phyloP scores from a whole-genome alignment of 2,888 invertebrate species.

The Microchrysa polita region DNA sequence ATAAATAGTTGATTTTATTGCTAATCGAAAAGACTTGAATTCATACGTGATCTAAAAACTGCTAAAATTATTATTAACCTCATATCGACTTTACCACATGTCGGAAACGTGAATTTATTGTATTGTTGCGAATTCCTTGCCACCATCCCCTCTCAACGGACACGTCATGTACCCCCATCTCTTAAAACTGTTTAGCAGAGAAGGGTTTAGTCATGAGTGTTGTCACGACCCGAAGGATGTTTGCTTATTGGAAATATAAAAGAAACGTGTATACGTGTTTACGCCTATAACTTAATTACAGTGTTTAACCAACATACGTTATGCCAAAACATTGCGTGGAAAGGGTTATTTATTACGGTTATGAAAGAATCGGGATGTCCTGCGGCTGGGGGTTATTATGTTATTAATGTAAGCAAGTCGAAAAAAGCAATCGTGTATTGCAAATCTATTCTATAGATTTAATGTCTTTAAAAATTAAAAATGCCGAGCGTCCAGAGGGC shows the following conservation, averaged over 20 bases:
- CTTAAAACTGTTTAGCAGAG: not conserved
- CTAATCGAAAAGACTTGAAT: slow-evolving; percentile 56
- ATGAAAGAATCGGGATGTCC: not conserved
- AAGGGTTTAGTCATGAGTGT: not conserved
- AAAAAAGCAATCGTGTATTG: no score
- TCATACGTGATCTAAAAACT: not conserved
- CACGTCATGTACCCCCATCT: slow-evolving; percentile 27
- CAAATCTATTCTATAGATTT: no score
- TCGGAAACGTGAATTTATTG: slow-evolving; percentile 4
- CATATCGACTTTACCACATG: slow-evolving; percentile 5
- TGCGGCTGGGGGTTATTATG: no score
- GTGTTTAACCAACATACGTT: slow-evolving; percentile 37
- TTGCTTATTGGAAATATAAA: not conserved
- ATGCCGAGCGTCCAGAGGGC: no score
- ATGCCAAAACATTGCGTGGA: slow-evolving; percentile 39
- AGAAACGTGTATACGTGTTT: slow-evolving; percentile 3
- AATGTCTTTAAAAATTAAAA: no score
- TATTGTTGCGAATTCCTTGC: not conserved
- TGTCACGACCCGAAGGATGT: not conserved
- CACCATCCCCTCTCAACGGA: slow-evolving; percentile 42
- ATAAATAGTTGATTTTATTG: slow-evolving; percentile 58
- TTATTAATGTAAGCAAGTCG: no score
- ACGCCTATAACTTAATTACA: slow-evolving; percentile 44
- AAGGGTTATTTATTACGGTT: slow-evolving; percentile 28
- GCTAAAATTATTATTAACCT: not conserved